Conservation (phyloP, 2,797 vertebrate genomes). For the Enteromius anoplus region DNA sequence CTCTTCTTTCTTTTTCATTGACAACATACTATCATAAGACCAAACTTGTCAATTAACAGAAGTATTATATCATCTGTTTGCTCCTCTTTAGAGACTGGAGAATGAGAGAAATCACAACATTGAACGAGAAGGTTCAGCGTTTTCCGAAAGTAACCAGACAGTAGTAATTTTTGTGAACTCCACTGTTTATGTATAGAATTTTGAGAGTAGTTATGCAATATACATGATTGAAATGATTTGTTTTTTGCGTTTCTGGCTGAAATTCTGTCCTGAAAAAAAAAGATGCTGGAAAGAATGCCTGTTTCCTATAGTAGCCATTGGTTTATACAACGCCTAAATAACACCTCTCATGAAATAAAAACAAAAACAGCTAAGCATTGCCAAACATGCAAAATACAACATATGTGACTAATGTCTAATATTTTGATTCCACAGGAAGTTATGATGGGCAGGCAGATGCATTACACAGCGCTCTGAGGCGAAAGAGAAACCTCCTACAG, state of each 20-base stretch:
- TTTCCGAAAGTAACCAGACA: constrained; percentile 68
- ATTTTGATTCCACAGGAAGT: constrained; percentile 68
- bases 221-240: background rate
- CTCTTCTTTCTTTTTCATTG: background rate
- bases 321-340: background rate
- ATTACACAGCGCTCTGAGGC: constrained; percentile 76
- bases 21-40: background rate
- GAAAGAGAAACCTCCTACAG: constrained; percentile 79
- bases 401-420: background rate
- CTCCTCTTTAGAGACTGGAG: constrained; percentile 77
- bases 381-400: background rate
- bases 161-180: background rate
- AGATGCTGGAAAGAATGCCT: background rate
- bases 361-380: background rate
- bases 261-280: background rate
- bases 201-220: background rate
- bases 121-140: constrained; percentile 64
- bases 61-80: constrained; percentile 1
- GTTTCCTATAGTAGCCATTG: background rate
- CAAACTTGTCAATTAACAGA: background rate
- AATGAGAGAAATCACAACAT: constrained; percentile 74
- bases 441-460: constrained; percentile 66
- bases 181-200: background rate
- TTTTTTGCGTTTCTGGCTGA: background rate
- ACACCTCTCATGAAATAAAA: background rate